A percentile compares a stretch with the other conserved stretches of the same genome.
Evolutionary conservation across 2,888 invertebrate genomes (phyloP).

Genomic region (Stenotaenia linearis): DNA sequence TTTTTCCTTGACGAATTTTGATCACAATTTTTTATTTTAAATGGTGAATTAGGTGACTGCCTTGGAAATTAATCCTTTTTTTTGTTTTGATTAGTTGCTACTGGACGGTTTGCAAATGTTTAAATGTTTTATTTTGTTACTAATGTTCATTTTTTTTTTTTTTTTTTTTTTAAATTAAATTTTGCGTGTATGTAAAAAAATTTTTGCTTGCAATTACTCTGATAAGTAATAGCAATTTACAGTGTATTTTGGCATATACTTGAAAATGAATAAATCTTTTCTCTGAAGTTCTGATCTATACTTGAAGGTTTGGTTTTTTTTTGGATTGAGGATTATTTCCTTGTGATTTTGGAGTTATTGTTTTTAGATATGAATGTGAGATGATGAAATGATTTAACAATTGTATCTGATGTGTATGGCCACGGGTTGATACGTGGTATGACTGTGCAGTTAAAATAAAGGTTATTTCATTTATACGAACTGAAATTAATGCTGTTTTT

Average conservation of each 20-base stretch:
- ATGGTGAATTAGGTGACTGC: background rate
- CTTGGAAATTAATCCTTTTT: background rate
- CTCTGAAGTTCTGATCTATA: background rate
- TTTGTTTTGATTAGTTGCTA: background rate
- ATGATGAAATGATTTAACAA: background rate
- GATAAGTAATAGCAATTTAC: too few species aligned
- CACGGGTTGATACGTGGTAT: too few species aligned
- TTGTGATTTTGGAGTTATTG: background rate
- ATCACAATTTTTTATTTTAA: background rate
- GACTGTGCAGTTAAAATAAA: background rate
- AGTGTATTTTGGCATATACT: conserved; percentile 9
- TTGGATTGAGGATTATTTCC: background rate
- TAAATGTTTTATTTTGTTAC: background rate
- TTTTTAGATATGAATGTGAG: background rate
- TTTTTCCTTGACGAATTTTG: background rate
- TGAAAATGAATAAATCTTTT: background rate
- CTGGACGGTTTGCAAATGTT: background rate
- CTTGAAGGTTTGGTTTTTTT: background rate
- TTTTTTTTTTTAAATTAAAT: too few species aligned
- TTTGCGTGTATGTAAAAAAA: background rate
- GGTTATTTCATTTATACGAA: background rate
- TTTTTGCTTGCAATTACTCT: background rate
- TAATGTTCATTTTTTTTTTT: background rate
- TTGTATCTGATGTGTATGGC: background rate
- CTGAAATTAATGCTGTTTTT: background rate